These are phyloP conservation scores for Sinohyriopsis cumingii DNA, from an alignment of 2,888 invertebrate genomes.

Conservation along the genomic window DNA sequence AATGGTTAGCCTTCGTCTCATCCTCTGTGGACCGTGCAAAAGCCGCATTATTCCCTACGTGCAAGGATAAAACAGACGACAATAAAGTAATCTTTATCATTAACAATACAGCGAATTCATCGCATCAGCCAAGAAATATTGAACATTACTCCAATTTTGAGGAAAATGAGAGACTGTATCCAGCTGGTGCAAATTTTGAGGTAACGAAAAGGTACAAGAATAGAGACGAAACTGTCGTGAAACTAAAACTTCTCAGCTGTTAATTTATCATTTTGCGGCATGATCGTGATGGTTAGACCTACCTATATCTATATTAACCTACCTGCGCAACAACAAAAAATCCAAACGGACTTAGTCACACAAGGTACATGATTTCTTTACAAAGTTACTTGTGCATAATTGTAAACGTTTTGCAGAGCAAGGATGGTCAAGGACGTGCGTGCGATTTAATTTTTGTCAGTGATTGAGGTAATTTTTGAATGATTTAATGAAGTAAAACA, in stretches of 20 bases:
- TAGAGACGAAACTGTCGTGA: conserved; percentile 14
- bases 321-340: too few species aligned
- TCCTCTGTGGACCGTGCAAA: conserved; percentile 13
- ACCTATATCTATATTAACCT: too few species aligned
- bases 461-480: too few species aligned
- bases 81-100: conserved; percentile 23
- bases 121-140: conserved; percentile 36
- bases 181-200: conserved; percentile 32
- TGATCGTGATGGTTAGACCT: too few species aligned
- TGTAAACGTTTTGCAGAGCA: too few species aligned
- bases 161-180: conserved; percentile 40
- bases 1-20: conserved; percentile 25
- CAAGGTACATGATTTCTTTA: too few species aligned
- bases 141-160: conserved; percentile 27
- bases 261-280: too few species aligned
- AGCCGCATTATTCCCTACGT: conserved; percentile 18
- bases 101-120: conserved; percentile 20
- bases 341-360: too few species aligned
- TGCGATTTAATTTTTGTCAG: too few species aligned
- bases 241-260: conserved; percentile 11
- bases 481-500: too few species aligned
- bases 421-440: too few species aligned
- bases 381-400: too few species aligned
- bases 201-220: conserved; percentile 15
- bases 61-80: conserved; percentile 10